Evolutionary conservation across 2,113 vertebrate genomes (phyloP).

Genomic region (Protobothrops flavoviridis): DNA sequence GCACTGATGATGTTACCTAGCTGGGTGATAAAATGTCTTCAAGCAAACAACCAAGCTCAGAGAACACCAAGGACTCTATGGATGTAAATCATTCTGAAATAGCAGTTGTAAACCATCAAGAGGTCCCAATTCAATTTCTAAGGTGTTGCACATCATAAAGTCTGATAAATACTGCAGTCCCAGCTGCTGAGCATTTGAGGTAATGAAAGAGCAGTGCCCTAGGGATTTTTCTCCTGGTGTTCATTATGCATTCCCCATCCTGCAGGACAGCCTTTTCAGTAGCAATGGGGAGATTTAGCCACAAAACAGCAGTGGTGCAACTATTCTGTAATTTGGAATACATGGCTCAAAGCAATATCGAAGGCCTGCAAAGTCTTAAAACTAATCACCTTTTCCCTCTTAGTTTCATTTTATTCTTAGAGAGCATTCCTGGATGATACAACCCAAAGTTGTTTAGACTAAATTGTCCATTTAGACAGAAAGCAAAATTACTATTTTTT

Average conservation of each 20-base stretch:
- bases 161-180: conserved; percentile 50
- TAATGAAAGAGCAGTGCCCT: conserved; percentile 31
- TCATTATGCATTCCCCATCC: conserved; percentile 7
- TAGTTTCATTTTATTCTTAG: background rate
- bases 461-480: background rate
- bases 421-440: conserved; percentile 24
- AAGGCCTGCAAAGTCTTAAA: background rate
- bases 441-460: background rate
- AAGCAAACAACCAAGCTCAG: background rate
- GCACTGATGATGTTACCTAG: background rate
- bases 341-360: conserved; percentile 5
- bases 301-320: background rate
- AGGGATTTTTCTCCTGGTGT: background rate
- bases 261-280: background rate
- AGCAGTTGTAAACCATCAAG: conserved; percentile 48
- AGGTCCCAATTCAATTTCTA: conserved; percentile 56
- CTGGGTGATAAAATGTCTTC: background rate
- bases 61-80: background rate
- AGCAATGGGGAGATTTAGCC: conserved; percentile 40
- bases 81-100: conserved; percentile 51
- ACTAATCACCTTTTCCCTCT: background rate
- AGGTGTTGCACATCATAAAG: conserved; percentile 53
- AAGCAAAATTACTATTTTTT: background rate
- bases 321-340: conserved; percentile 16
- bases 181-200: conserved; percentile 46